Base-by-base conservation (phyloP, 2,797 vertebrate species). In the Gadopsis marmoratus region DNA sequence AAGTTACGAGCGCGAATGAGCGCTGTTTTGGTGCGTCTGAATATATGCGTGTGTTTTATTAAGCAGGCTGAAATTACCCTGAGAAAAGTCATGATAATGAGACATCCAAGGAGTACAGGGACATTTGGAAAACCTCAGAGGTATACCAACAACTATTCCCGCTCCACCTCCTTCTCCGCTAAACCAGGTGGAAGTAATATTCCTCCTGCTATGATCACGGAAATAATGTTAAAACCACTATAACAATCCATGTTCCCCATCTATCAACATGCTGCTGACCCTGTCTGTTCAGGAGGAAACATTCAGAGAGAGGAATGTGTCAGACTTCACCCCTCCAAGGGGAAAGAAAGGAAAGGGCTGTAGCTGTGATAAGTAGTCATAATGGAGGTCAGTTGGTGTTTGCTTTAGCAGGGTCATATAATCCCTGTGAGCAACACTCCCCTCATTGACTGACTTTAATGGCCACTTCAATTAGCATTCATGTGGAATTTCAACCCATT, bases 341-440 rank as follows among this genome's bases (percentile, higher is more conserved):
- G 88, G 76, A 90, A 79, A 88, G 85, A 93, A 91, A 89, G 88
- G 87, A 92, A 90, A 81, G 79, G 84, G 86, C 73, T 83, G 86
- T 82, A 85, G 92, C 86, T 82, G 90, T 90, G 92, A 93, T 93
- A 91, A 94, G 92, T 89, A 86, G 92, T 85, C 86, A 88, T 94
- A 81, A 93, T 91, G 89, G 91, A 94, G 93, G 93, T 94, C 89
- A 91, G 88, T 89, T 64, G 72, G 79, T 95, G 92, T 93, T 94
- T 93, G 80, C 87, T 93, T 89, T 88, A 89, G 87, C 82, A 31
- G 84, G 86, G 89, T 91, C 91, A 74, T 88, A 91, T 93, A 93
- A 90, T 92, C 92, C 90, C 89, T 63, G 86, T 62, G 86, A 91
- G 88, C 86, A 69, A 82, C 89, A 80, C 86, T 85, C 79, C 71